These are phyloP conservation scores for Atrina japonica DNA, from an alignment of 2,888 invertebrate species.

Conservation along the genomic window DNA sequence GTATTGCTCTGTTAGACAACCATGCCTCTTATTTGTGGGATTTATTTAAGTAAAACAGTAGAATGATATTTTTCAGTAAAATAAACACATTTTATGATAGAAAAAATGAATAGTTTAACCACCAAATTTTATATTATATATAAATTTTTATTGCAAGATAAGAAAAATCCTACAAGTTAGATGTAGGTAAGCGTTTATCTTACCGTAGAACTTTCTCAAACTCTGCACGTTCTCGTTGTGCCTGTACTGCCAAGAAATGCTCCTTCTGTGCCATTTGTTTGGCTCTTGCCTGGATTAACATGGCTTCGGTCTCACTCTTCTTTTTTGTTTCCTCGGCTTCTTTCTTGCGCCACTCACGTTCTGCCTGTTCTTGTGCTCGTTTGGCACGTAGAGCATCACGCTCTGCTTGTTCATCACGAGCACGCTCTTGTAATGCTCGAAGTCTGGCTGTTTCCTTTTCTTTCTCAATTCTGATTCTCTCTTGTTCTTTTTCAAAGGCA, in stretches of 20 bases:
- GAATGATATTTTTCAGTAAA: too few species aligned
- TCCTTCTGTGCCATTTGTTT: conserved; percentile 80
- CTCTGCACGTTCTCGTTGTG: conserved; percentile 79
- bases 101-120: too few species aligned
- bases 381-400: conserved; percentile 79
- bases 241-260: conserved; percentile 80
- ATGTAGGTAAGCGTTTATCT: too few species aligned
- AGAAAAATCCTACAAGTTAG: too few species aligned
- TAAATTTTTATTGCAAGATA: too few species aligned
- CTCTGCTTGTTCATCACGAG: conserved; percentile 79
- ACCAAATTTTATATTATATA: too few species aligned
- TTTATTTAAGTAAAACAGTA: too few species aligned
- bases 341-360: conserved; percentile 80
- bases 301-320: conserved; percentile 77
- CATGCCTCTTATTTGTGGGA: too few species aligned
- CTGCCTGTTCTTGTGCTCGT: conserved; percentile 79
- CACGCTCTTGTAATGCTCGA: conserved; percentile 79
- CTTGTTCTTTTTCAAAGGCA: conserved; percentile 79
- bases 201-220: conserved; percentile 80
- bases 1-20: too few species aligned
- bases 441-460: conserved; percentile 79
- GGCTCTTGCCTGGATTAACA: conserved; percentile 77
- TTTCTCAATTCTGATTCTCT: conserved; percentile 79
- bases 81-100: too few species aligned
- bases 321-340: conserved; percentile 76